Base-by-base conservation (phyloP, 2,113 vertebrate genomes). In the Myotis davidii region DNA sequence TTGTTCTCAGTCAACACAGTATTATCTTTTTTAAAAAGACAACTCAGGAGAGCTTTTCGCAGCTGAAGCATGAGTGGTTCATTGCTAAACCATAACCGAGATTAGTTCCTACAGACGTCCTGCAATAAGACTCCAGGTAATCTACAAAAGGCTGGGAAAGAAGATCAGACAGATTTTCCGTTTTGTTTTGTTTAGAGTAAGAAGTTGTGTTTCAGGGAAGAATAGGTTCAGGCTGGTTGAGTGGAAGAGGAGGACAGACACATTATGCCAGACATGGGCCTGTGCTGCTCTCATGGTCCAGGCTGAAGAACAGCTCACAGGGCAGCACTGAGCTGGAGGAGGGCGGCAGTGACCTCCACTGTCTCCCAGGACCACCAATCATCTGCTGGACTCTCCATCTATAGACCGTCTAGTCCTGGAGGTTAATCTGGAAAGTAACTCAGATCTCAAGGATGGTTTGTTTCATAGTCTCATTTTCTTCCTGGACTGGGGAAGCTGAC, bases 301-400 rank as follows among this genome's bases (percentile, higher is more conserved):
- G 65, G 9, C 11, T 25, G 18, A 18, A 16, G 6, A 23, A 78
- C 4, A n/a, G 25, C 25, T 72, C 4, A 5, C 6, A 2, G 20
- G 16, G 48, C 18, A 23, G 45, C 8, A 59, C 20, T 6, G n/a
- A 50, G 48, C 25, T 42, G 11, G 32, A n/a, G 29, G 5, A 77
- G 59, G 5, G 3, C 4, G 0, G 10, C 10, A 39, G 54, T 39
- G 45, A 14, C 81, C 69, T 27, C 25, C 0, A 0, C 11, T 21
- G 17, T 29, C n/a, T 39, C 52, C 37, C 29, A 14, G 0, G 17
- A 11, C 39, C 39, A 18, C 27, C 1, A 1, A 10, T 0, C 0
- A 17, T 34, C 52, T 20, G 20, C 20, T 42, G 39, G 54, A 3
- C 1, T 42, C 4, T 11, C n/a, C 2, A 1, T 42, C 56, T 73